Base-by-base conservation (phyloP, 2,113 vertebrate genomes). In the Corythornis vintsioides region DNA sequence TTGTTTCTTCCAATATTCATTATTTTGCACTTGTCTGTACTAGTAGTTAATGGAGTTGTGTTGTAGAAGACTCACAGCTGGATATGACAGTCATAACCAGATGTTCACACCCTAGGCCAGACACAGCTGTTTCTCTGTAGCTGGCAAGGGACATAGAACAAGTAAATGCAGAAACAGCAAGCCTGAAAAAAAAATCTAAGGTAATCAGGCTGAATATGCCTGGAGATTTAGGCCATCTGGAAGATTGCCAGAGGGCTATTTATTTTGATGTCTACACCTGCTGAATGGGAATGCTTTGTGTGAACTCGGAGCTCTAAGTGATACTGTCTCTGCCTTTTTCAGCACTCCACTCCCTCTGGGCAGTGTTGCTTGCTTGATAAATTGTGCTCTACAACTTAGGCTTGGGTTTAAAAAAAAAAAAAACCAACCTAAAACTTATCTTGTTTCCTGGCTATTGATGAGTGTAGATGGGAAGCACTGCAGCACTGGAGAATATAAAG, bases 171-270 rank as follows among this genome's bases (percentile, higher is more conserved):
- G 90, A 91, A 79, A 93, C 69, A 86, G 88, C 76, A 92, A 90
- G 83, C 87, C 57, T 94, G 83, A 88, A 93, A 96, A 82, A 96
- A 83, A 92, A 93, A 56, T 72, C 76, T 71, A 83, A 95, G 91
- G 88, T 92, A 97, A 96, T 96, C 94, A 94, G 87, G 90, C 93
- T 94, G 94, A 92, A 95, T 94, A 91, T 86, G 87, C 89, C 90
- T 85, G 90, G 94, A 95, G 93, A 91, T 94, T 86, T 88, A 94
- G 92, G 92, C 90, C 90, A 73, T 95, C 95, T 96, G 95, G 91
- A 92, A 94, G 83, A 67, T 87, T 95, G 67, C 95, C 91, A 94
- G 72, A 71, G 70, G 95, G 89, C 57, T 95, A 74, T 86, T 91
- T 91, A 93, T 93, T 95, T 88, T 88, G 91, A 96, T 86, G 90